Percentiles rank a stretch among this genome's conserved stretches.
Evolutionary conservation across 2,888 invertebrate species (phyloP).

Genomic region (Ariolimax columbianus): DNA sequence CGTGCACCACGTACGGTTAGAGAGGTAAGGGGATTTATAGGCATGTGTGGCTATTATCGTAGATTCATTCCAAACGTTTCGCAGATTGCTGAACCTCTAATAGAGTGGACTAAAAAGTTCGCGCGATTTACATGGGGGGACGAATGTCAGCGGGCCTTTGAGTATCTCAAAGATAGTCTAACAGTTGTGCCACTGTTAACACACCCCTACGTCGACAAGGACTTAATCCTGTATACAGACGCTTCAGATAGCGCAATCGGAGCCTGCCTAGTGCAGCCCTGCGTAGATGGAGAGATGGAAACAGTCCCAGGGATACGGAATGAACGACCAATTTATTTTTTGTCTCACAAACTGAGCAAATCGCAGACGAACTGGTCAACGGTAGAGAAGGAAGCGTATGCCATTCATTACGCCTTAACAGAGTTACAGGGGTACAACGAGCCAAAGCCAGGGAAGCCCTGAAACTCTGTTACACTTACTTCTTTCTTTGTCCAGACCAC

Average conservation of each 20-base stretch:
- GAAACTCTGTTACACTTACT: slow-evolving; percentile 15
- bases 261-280: neutral
- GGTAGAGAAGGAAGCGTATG: too few relatives aligned
- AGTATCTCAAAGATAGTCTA: neutral
- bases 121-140: neutral
- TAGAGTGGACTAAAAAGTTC: neutral
- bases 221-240: neutral
- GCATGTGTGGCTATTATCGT: neutral
- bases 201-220: neutral
- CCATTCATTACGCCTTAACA: too few relatives aligned
- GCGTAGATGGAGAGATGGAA: neutral
- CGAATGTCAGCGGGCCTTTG: neutral
- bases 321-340: too few relatives aligned
- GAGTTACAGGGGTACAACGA: too few relatives aligned
- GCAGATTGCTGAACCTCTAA: neutral
- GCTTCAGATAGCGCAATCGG: neutral
- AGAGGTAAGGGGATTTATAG: neutral
- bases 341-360: too few relatives aligned
- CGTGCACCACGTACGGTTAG: neutral
- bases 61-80: neutral
- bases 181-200: neutral
- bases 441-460: too few relatives aligned
- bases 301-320: too few relatives aligned
- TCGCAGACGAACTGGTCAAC: too few relatives aligned
- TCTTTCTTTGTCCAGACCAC: slow-evolving; percentile 34